Conservation (phyloP, 2,888 invertebrate species). For the Heliconius ismenius region DNA sequence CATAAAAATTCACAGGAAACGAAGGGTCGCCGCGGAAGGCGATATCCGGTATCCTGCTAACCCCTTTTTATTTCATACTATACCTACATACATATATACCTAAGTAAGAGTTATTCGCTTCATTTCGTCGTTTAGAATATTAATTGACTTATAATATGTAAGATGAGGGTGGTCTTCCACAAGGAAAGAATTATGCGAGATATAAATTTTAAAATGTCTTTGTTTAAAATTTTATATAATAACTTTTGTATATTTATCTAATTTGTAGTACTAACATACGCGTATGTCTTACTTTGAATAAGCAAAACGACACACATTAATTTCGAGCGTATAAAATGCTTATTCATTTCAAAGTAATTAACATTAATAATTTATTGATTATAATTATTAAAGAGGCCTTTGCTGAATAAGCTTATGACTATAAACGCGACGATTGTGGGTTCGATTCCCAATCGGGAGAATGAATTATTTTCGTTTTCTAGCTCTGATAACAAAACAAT, state of each 20-base stretch:
- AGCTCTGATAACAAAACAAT: no score
- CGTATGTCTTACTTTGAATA: no score
- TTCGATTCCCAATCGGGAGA: no score
- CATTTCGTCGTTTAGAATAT: slow-evolving; percentile 70
- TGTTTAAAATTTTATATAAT: slow-evolving; percentile 5
- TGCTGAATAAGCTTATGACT: no score
- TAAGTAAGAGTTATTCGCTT: slow-evolving; percentile 76
- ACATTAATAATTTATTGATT: no score
- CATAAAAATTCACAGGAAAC: slow-evolving; percentile 53
- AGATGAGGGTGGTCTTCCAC: slow-evolving; percentile 40
- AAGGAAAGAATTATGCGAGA: slow-evolving; percentile 32
- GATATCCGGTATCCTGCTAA: slow-evolving; percentile 75
- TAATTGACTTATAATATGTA: slow-evolving; percentile 54
- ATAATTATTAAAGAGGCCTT: no score
- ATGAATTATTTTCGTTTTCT: no score
- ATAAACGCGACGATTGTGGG: no score
- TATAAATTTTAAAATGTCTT: no score
- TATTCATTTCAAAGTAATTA: no score
- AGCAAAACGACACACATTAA: no score
- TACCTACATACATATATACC: slow-evolving; percentile 50
- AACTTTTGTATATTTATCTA: neutral
- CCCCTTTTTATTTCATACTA: slow-evolving; percentile 76
- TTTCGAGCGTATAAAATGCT: no score
- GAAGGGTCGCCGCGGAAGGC: slow-evolving; percentile 75
- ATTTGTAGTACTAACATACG: neutral